Base-by-base conservation (phyloP, 2,888 invertebrate species). In the Synergus gifuensis region DNA sequence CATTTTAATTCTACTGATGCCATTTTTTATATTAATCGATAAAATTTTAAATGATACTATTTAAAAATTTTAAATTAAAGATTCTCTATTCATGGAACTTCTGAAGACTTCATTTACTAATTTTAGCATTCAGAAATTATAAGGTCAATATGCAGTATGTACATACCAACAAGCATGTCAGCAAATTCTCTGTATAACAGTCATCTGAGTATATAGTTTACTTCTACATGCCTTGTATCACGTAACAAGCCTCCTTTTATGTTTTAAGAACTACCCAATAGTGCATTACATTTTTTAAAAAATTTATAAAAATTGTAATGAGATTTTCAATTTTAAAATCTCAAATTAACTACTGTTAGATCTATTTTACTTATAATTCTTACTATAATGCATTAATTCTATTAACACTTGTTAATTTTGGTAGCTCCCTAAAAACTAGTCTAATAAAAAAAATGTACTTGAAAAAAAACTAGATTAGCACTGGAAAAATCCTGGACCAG, bases 91-190 rank as follows among this genome's bases (percentile, higher is more conserved):
- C 4, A 40, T 66, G 22, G 67, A 18, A 46, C 54, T 54, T 54
- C 8, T 7, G n/a, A n/a, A 8, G n/a, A 54, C n/a, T 54, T 54
- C 7, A n/a, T n/a, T 54, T 46, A 46, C 22, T 46, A 49, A 16
- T 69, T 46, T 46, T 69, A 12, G 36, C 36, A 69, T 8, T 69
- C 8, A 69, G 54, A 69, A 69, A 28, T 7, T 46, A 16, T 44
- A 28, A 67, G 66, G 44, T 69, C 69, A 69, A 69, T 46, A 44
- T 69, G 28, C 69, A 69, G 7, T 46, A 46, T 28, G 28, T 28
- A 28, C 3, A 3, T 28, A 28, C 28, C 3, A 3, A 69, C 22
- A 49, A 44, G 42, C 22, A 18, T n/a, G 8, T 44, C 44, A 67
- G 67, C 22, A 69, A 69, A 46, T 69, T 46, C 28, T 46, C 46